These are phyloP conservation scores for Ophion slaviceki DNA, from an alignment of 2,888 invertebrate genomes.

Conservation along the genomic window DNA sequence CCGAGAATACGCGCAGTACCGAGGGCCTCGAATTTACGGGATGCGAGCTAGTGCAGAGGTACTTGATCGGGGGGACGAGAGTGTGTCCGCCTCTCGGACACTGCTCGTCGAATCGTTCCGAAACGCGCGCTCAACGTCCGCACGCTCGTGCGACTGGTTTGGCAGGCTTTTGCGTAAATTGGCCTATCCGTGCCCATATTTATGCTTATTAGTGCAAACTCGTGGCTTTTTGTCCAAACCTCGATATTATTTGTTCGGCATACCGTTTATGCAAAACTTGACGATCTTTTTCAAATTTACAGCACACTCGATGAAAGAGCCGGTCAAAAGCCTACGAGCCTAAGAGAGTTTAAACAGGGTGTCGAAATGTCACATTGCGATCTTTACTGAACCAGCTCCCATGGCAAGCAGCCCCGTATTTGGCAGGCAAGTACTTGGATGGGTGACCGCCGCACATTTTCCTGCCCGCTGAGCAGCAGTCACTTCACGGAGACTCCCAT, in stretches of 20 bases:
- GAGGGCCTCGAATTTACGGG: constrained; percentile 54
- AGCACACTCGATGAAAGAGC: too few relatives aligned
- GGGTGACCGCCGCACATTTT: too few relatives aligned
- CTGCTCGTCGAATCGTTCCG: constrained; percentile 37
- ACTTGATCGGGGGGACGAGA: constrained; percentile 27
- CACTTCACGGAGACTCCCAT: too few relatives aligned
- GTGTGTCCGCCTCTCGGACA: constrained; percentile 32
- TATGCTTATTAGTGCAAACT: constrained; percentile 50
- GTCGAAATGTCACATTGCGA: too few relatives aligned
- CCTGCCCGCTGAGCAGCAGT: too few relatives aligned
- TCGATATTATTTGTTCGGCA: not conserved
- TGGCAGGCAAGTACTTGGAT: too few relatives aligned
- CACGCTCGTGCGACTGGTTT: constrained; percentile 54
- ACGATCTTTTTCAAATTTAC: too few relatives aligned
- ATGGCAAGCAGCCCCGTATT: too few relatives aligned
- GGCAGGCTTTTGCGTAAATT: constrained; percentile 58
- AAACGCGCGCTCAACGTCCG: constrained; percentile 26
- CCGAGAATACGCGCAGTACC: constrained; percentile 25
- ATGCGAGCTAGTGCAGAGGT: constrained; percentile 26
- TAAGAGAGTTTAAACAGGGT: too few relatives aligned
- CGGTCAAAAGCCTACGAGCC: too few relatives aligned
- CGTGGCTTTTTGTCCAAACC: constrained; percentile 40
- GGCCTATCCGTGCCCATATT: constrained; percentile 49
- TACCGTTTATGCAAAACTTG: too few relatives aligned
- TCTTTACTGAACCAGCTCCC: too few relatives aligned